Evolutionary conservation across 2,888 invertebrate genomes (phyloP), one percentile per base, ranked within the genome.

Genomic region (Matsumyia berberina): DNA sequence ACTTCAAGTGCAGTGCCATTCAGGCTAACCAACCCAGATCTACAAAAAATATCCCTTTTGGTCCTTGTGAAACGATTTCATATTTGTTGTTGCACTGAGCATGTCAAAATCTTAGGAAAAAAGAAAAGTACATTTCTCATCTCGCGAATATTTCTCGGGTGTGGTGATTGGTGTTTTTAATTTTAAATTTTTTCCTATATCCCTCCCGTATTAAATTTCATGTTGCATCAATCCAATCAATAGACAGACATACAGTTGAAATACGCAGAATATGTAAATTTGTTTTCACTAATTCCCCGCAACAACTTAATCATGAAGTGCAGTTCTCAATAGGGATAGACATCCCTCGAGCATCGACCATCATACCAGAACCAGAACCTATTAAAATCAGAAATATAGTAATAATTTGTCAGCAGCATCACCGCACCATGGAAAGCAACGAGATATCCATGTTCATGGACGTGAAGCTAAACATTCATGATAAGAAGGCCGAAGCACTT

Each of bases 381-480:
- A 19, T 33, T 11, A 42, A 64, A 15, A n/a, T n/a, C 12, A 37
- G 15, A 37, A 49, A 35, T 46, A 12, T 6, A 15, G 17, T 37
- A 51, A 17, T 4, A 8, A 5, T 53, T 5, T 5, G 8, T 12
- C 15, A n/a, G 12, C 29, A 35, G 29, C 58, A 70, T 35, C 12
- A 31, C 8, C 9, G n/a, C 31, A 66, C 11, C 11, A 91, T 91
- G 91, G 91, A 91, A 42, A 89, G 87, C 77, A 92, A 91, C 83
- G 91, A 92, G 83, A 91, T 91, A 67, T 89, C 89, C 1, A 90
- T 91, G 90, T 89, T 88, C 76, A 89, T 92, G 90, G 91, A 92
- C 86, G 91, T 90, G 24, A 92, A 92, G 86, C 83, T 92, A 81
- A 91, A 92, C 87, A 90, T 92, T 70, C 89, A 90, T 74, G 91